Evolutionary conservation across 1,140 invertebrate genomes (phyloP).

Genomic region (Bombyx mandarina): DNA sequence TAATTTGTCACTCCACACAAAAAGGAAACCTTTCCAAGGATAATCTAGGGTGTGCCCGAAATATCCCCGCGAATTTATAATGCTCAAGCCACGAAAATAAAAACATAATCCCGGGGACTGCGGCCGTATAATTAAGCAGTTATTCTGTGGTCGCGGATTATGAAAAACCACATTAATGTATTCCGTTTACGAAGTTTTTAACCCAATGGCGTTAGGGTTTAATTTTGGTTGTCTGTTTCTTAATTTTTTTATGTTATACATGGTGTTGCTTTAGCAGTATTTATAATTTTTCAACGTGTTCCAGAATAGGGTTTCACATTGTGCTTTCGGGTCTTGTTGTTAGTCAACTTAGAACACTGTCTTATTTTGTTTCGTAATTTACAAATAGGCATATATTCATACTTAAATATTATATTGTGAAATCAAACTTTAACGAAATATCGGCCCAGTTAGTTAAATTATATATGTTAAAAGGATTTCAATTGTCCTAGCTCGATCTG

Average conservation of each 20-base stretch:
- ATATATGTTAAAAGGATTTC: too few relatives aligned
- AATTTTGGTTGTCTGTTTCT: not conserved
- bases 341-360: too few relatives aligned
- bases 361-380: too few relatives aligned
- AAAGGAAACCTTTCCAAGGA: too few relatives aligned
- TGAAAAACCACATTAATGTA: not conserved
- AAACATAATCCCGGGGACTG: conserved; percentile 35
- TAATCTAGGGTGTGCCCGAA: conserved; percentile 9
- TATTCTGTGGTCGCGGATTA: conserved; percentile 31
- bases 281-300: not conserved
- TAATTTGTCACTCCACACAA: too few relatives aligned
- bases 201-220: not conserved
- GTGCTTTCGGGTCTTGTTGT: not conserved
- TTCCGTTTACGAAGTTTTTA: conserved; percentile 1
- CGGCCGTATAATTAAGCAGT: conserved; percentile 41
- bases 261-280: not conserved
- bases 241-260: not conserved
- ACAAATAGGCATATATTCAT: too few relatives aligned
- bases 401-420: too few relatives aligned
- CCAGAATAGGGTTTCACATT: not conserved
- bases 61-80: conserved; percentile 41
- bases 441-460: too few relatives aligned
- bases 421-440: too few relatives aligned
- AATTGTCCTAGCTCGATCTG: too few relatives aligned
- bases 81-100: conserved; percentile 32